Evolutionary conservation across 2,113 vertebrate species (phyloP).

Genomic region (Campylorhamphus procurvoides): DNA sequence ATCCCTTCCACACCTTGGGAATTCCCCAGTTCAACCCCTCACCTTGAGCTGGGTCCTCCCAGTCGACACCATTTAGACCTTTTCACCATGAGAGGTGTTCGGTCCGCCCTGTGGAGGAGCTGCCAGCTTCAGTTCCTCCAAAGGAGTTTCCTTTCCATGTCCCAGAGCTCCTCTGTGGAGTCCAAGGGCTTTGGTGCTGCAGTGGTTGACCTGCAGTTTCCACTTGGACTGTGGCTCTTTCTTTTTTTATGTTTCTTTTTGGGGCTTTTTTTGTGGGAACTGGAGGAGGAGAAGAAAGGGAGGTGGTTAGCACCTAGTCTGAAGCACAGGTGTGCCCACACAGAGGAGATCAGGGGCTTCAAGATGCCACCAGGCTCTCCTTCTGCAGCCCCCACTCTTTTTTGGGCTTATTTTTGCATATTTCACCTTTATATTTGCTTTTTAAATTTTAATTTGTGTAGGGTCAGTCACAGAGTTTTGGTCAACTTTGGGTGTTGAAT

Average conservation of each 20-base stretch:
- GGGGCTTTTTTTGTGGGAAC: not conserved
- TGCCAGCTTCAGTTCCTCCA: not conserved
- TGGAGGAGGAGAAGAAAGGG: not conserved
- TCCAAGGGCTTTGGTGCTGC: not conserved
- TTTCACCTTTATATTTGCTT: not conserved
- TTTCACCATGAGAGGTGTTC: not conserved
- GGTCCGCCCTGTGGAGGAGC: not conserved
- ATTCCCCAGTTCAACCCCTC: not conserved
- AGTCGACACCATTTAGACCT: accelerated
- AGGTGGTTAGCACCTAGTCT: not conserved
- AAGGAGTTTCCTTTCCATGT: not conserved
- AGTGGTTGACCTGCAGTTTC: not conserved
- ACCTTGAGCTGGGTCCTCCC: not conserved
- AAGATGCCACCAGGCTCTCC: not conserved
- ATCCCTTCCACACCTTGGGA: not conserved
- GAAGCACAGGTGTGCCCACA: not conserved
- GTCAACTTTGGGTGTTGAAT: not conserved
- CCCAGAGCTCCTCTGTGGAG: not conserved
- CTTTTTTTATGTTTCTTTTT: not conserved
- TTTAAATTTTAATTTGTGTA: not conserved
- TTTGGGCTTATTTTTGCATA: not conserved
- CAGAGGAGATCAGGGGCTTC: no score
- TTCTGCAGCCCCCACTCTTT: not conserved
- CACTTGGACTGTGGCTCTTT: not conserved
- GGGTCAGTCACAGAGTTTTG: not conserved